These are phyloP conservation scores for Struthidea cinerea DNA, from an alignment of 2,113 vertebrate genomes.

Conservation along the genomic window DNA sequence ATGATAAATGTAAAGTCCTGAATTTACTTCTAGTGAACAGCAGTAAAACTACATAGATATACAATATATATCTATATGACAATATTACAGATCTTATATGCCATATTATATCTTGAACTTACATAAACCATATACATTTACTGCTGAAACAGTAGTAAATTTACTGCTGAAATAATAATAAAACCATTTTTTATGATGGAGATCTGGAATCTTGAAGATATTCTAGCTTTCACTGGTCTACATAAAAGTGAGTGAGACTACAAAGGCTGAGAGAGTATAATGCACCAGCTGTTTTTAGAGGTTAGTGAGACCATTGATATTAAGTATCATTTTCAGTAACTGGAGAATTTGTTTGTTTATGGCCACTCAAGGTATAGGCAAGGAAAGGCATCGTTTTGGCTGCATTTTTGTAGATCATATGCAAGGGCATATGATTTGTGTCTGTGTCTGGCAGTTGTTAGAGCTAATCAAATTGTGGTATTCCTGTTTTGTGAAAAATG, in stretches of 20 bases:
- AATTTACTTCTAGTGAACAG: background rate
- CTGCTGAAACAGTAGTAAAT: background rate
- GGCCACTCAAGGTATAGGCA: background rate
- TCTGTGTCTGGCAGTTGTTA: background rate
- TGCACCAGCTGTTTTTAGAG: background rate
- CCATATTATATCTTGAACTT: background rate
- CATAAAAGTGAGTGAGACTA: background rate
- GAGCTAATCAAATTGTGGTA: background rate
- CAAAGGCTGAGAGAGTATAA: background rate
- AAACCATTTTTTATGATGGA: background rate
- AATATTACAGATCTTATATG: background rate
- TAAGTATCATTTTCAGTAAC: background rate
- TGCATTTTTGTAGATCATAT: background rate
- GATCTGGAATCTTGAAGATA: background rate
- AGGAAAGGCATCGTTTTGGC: background rate
- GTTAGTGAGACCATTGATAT: background rate
- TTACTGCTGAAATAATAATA: background rate
- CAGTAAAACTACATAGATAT: background rate
- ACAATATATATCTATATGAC: too few relatives aligned
- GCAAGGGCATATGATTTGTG: background rate
- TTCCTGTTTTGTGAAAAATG: background rate
- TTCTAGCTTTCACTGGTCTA: background rate
- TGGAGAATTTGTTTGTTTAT: background rate
- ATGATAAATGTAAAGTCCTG: background rate
- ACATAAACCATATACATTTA: background rate